Evolutionary conservation across 2,113 vertebrate species (phyloP).

Genomic region (Gallinago undulata): DNA sequence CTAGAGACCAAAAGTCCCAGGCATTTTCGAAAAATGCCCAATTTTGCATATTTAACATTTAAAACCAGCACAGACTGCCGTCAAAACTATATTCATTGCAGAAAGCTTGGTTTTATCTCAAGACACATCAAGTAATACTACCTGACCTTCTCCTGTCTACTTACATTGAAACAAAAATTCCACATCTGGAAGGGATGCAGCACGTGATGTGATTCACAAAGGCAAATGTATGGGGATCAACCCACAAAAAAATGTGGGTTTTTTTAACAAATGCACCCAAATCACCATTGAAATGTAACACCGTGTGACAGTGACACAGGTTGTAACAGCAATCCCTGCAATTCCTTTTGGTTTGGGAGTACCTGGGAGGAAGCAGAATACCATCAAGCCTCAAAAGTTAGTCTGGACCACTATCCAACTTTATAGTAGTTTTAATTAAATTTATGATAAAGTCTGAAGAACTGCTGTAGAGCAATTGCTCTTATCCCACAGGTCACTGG

Average conservation of each 20-base stretch:
- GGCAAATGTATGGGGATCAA: not conserved
- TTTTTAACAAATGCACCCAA: not conserved
- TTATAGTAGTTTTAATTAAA: not conserved
- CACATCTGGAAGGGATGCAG: not conserved
- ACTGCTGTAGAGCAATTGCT: not conserved
- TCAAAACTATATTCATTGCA: not conserved
- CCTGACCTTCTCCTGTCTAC: not conserved
- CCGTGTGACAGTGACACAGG: too few relatives aligned
- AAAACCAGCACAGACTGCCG: not conserved
- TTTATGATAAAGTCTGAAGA: not conserved
- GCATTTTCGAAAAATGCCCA: not conserved
- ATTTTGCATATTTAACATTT: not conserved
- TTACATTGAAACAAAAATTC: not conserved
- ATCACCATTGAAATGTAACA: not conserved
- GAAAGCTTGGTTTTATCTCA: not conserved
- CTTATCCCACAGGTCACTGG: not conserved
- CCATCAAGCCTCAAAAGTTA: not conserved
- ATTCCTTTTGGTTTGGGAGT: not conserved
- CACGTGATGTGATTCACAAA: not conserved
- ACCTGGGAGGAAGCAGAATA: not conserved
- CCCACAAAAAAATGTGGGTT: fast-evolving
- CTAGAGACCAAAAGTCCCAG: not conserved
- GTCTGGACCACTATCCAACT: not conserved
- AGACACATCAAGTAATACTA: not conserved
- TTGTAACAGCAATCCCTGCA: not conserved